Evolutionary conservation across 2,888 invertebrate species (phyloP), one percentile per base, ranked within the genome.

Genomic region (Bellardia bayeri): DNA sequence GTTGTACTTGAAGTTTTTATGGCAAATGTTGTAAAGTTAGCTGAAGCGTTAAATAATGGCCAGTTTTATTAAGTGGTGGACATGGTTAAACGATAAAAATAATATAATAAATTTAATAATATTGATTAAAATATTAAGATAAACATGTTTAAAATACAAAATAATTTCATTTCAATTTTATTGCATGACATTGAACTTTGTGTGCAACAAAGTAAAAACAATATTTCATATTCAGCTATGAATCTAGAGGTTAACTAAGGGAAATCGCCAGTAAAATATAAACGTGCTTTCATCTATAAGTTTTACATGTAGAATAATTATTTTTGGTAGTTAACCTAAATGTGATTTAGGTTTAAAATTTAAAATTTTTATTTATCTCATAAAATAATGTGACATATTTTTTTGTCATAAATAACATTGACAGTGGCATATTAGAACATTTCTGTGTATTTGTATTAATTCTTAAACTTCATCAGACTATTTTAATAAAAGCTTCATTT

Each of bases 401-500:
- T 61, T 61, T 64, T 37, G 16, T 54, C 54, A 54, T 37, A 68
- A 68, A 68, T 68, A 71, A 51, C 42, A 30, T 30, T 58, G 66
- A 66, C 45, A 45, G 9, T 66, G 2, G 23, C 7, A 45, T 49
- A 33, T 49, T 51, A 61, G 16, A 37, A 0, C 6, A 51, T 51
- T 51, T 51, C n/a, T n/a, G 5, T 51, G n/a, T 56, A 23, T 56
- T 23, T 56, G 9, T 40, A 68, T 54, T 56, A 45, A 0, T 33
- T 56, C 37, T 66, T 58, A 45, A 63, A 58, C 45, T 51, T 63
- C 49, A 56, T 58, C 61, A 71, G 30, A 40, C 45, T 79, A 75
- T 76, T 82, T 84, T 76, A 90, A 90, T 90, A 89, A 89, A 89
- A 90, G 88, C 89, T 89, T 89, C 88, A 89, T 90, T 89, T 86